phyloP scores from a whole-genome alignment of 2,113 vertebrate genomes.

The Hucho hucho region DNA sequence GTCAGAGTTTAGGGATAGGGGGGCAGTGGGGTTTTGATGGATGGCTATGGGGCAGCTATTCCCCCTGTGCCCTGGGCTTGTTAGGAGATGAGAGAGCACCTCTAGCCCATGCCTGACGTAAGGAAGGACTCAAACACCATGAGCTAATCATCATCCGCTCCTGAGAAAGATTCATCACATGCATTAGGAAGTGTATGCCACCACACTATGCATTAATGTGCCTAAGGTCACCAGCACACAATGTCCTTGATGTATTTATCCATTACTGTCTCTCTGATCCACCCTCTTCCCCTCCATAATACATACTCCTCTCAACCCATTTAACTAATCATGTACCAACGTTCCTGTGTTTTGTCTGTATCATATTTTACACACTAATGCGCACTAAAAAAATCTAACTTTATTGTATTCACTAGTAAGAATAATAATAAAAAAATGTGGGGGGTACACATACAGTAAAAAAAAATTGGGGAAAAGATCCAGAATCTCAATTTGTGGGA shows the following conservation, averaged over 20 bases:
- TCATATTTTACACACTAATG: conserved; percentile 1
- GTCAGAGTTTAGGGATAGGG: conserved; percentile 11
- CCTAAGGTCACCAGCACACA: conserved; percentile 38
- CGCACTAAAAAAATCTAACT: not conserved
- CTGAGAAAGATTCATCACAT: conserved; percentile 37
- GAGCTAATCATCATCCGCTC: conserved; percentile 28
- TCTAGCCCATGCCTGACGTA: conserved; percentile 25
- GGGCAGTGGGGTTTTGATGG: conserved; percentile 35
- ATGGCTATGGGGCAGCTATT: conserved; percentile 36
- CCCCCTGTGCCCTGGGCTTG: conserved; percentile 26
- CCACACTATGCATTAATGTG: conserved; percentile 19
- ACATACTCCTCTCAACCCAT: conserved; percentile 9
- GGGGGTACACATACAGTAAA: not conserved
- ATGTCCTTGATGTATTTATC: conserved; percentile 41
- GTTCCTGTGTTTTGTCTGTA: too few species aligned
- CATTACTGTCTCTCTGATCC: not conserved
- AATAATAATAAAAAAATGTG: not conserved
- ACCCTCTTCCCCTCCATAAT: not conserved
- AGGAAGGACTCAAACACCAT: conserved; percentile 23
- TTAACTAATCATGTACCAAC: conserved; percentile 11
- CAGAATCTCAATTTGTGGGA: too few species aligned
- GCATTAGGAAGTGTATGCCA: conserved; percentile 26
- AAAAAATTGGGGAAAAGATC: too few species aligned
- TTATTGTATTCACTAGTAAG: not conserved
- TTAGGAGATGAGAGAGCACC: conserved; percentile 21